Evolutionary conservation across 23 tunicate genomes (phyloP), one percentile per base, ranked within the genome.

Genomic region (Styela clava): DNA sequence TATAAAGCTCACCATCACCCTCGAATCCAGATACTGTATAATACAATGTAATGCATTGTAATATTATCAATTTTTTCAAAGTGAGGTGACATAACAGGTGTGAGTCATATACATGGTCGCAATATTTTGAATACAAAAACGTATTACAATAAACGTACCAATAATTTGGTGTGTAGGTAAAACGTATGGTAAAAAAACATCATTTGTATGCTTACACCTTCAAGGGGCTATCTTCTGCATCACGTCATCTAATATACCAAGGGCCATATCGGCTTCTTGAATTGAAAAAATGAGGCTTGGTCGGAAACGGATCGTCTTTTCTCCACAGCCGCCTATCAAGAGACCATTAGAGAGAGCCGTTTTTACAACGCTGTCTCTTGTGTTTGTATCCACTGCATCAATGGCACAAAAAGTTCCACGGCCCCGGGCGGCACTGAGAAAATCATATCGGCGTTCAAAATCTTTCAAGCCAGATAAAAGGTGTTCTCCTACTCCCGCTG

Each of bases 291-390:
- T 64, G 3, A 95, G 79, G 24, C 84, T 85, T 1, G 99, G 99
- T 68, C 99, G 78, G 69, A 95, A 84, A 52, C 99, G 83, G 3
- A 95, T 65, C 24, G 91, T 29, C 3, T 68, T 23, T 24, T 56
- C 61, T 63, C 99, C 99, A 33, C 99, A 85, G 2, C 63, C 69
- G 3, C 99, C 99, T 31, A 86, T 37, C 37, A 95, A 68, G 7
- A 95, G 77, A 25, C 85, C 85, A 73, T 71, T 82, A 16, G 33
- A 30, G 0, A 82, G 24, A 0, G 61, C 36, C 16, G 33, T 16
- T 35, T 62, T 44, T 20, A 30, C 29, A 32, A 87, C 16, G 22
- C 34, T 44, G 9, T 87, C 86, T 22, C 91, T 63, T 26, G 69
- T 56, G 33, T 74, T 85, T 33, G 84, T 63, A 56, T 80, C 74